Percentiles rank a stretch among this genome's conserved stretches.
Evolutionary conservation across 2,888 invertebrate genomes (phyloP).

Genomic region (Muscina levida): DNA sequence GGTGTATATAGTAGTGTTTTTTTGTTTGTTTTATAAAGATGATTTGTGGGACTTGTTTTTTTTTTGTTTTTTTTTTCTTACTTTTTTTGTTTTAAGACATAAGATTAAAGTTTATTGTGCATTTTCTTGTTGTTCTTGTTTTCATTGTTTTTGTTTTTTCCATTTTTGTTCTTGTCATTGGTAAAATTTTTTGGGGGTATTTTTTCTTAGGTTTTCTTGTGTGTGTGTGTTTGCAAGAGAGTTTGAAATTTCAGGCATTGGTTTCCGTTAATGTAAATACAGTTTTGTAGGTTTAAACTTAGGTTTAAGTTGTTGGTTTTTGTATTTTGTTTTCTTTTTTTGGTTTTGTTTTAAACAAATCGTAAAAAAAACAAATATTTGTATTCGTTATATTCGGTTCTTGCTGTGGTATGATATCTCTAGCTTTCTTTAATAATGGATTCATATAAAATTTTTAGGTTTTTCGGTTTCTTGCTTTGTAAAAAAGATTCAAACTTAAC

Average conservation of each 20-base stretch:
- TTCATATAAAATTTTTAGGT: conserved; percentile 57
- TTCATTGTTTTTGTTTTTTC: conserved; percentile 60
- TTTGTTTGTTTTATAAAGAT: conserved; percentile 47
- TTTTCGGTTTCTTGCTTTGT: conserved; percentile 52
- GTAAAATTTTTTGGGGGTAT: conserved; percentile 63
- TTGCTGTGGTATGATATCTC: too few relatives aligned
- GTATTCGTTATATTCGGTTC: conserved; percentile 32
- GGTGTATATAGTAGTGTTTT: conserved; percentile 24
- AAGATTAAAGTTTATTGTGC: conserved; percentile 76
- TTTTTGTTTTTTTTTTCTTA: conserved; percentile 69
- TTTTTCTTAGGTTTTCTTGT: conserved; percentile 48
- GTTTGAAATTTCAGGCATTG: conserved; percentile 67
- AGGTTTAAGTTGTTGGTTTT: conserved; percentile 66
- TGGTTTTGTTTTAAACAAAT: conserved; percentile 68
- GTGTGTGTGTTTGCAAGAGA: conserved; percentile 3
- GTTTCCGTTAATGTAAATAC: conserved; percentile 60
- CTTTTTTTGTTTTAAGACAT: conserved; percentile 70
- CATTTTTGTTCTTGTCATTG: conserved; percentile 70
- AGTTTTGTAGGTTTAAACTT: conserved; percentile 62
- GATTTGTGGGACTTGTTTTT: conserved; percentile 59
- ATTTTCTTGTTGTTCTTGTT: conserved; percentile 69
- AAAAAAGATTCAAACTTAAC: conserved; percentile 73
- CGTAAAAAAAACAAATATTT: conserved; percentile 70
- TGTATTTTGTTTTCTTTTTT: too few relatives aligned
- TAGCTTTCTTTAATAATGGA: conserved; percentile 67